A percentile compares a stretch with the other conserved stretches of the same genome.
Conservation (phyloP, 64 coral and sea anemone species). For the Porites australiensis region DNA sequence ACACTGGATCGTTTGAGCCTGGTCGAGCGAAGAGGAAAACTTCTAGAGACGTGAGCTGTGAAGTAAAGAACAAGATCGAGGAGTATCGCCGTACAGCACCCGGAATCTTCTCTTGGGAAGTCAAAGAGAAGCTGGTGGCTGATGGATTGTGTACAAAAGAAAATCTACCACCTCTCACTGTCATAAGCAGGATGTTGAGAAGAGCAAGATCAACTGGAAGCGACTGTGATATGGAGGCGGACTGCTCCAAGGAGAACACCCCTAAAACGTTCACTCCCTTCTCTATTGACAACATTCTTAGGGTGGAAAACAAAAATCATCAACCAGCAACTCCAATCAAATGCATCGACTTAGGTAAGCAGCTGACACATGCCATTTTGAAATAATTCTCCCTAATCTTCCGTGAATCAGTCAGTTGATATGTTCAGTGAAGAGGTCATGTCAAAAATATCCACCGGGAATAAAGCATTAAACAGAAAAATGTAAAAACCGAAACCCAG, state of each 20-base stretch:
- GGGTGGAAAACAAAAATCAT: not conserved
- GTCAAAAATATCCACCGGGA: too few relatives aligned
- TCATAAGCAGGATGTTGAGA: slow-evolving; percentile 71
- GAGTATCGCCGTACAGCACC: slow-evolving; percentile 59
- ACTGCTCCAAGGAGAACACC: slow-evolving; percentile 13
- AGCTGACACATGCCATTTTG: not conserved
- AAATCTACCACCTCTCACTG: slow-evolving; percentile 66
- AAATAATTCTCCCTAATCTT: too few relatives aligned
- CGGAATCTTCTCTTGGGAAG: slow-evolving; percentile 82
- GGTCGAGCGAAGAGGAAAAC: slow-evolving; percentile 48
- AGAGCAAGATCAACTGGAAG: slow-evolving; percentile 35
- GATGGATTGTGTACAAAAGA: slow-evolving; percentile 69
- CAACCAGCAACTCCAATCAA: not conserved
- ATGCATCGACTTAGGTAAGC: slow-evolving; percentile 32
- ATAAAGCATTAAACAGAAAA: too few relatives aligned
- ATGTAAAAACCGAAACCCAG: too few relatives aligned
- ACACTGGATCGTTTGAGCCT: slow-evolving; percentile 84
- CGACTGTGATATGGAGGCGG: not conserved
- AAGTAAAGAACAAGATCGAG: slow-evolving; percentile 63
- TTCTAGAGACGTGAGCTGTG: slow-evolving; percentile 64
- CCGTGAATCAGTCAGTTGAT: too few relatives aligned
- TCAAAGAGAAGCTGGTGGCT: slow-evolving; percentile 58
- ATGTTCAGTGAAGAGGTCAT: too few relatives aligned
- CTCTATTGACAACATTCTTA: slow-evolving; percentile 51
- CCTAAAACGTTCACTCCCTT: slow-evolving; percentile 14